Evolutionary conservation across 1,140 invertebrate genomes (phyloP), one percentile per base, ranked within the genome.

Genomic region (Trialeurodes vaporariorum): DNA sequence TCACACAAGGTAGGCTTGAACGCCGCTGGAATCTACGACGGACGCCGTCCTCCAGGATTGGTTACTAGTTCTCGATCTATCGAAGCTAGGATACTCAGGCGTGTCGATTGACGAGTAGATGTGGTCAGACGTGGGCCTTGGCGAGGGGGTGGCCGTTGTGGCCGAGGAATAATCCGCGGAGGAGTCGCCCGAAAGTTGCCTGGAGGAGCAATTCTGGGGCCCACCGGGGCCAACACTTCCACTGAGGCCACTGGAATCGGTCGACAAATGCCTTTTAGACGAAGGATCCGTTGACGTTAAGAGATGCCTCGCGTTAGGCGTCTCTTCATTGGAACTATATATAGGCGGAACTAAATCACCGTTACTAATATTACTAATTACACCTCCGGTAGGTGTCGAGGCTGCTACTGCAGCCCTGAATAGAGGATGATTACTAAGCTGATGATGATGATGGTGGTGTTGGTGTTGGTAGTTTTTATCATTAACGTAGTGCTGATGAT

Each of bases 81-180:
- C 81, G 21, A 83, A 73, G 26, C 83, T 83, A 68, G 83, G 84
- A 73, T 92, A 91, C 76, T 92, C 90, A 9, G 90, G 91, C 24
- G 89, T 91, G 77, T 92, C 90, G 77, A 92, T 92, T 72, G 88
- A 90, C 27, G 89, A 91, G 76, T 92, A 92, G 73, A 92, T 92
- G 78, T 92, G 90, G 79, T 92, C 90, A 67, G 89, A 90, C 49
- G 89, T 84, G 25, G 89, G 89, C 71, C 88, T 77, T 72, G 81
- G 86, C 74, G 82, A 85, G 24, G 84, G 84, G 1, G 83, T 84
- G 65, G 83, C 83, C 2, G 83, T 85, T 63, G 84, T 85, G 26
- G 84, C 83, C 25, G 83, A 84, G 12, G 83, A 84, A 69, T 85
- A 84, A 71, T 84, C 84, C 17, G 67, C 71, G 66, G 68, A 73